These are phyloP conservation scores for Silurus asotus DNA, from an alignment of 2,113 vertebrate species.

Conservation along the genomic window DNA sequence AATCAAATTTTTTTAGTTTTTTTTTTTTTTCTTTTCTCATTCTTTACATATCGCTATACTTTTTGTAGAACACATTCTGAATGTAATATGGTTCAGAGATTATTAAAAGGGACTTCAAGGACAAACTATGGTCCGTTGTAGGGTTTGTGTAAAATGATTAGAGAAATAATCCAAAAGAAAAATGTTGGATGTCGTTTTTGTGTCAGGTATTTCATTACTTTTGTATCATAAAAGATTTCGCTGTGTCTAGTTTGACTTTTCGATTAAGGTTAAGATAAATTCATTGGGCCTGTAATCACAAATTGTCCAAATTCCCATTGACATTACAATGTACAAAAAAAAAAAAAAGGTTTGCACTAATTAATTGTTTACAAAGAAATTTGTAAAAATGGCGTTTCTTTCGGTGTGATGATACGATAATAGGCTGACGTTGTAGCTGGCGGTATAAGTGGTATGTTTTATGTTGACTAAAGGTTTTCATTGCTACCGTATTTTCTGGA, in stretches of 20 bases:
- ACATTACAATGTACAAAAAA: background rate
- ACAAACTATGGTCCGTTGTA: background rate
- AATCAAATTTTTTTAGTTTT: background rate
- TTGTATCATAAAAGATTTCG: background rate
- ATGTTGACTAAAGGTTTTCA: background rate
- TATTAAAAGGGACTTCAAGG: background rate
- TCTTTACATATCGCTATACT: background rate
- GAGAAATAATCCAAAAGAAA: background rate
- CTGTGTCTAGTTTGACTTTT: background rate
- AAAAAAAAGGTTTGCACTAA: slow-evolving; percentile 20
- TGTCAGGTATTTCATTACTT: background rate
- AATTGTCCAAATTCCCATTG: background rate
- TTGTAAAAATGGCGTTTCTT: background rate
- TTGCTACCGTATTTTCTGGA: background rate
- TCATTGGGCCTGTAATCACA: background rate
- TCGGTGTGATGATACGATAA: background rate
- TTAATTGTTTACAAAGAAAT: slow-evolving; percentile 31
- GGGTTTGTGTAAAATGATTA: background rate
- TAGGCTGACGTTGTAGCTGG: slow-evolving; percentile 6
- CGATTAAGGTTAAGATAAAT: background rate
- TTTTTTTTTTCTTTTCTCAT: background rate
- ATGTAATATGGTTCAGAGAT: slow-evolving; percentile 13
- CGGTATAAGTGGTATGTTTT: slow-evolving; percentile 7
- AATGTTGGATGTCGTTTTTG: background rate
- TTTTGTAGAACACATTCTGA: background rate